A percentile compares a stretch with the other conserved stretches of the same genome.
Conservation (phyloP, 2,888 invertebrate species). For the Cephus runcator region DNA sequence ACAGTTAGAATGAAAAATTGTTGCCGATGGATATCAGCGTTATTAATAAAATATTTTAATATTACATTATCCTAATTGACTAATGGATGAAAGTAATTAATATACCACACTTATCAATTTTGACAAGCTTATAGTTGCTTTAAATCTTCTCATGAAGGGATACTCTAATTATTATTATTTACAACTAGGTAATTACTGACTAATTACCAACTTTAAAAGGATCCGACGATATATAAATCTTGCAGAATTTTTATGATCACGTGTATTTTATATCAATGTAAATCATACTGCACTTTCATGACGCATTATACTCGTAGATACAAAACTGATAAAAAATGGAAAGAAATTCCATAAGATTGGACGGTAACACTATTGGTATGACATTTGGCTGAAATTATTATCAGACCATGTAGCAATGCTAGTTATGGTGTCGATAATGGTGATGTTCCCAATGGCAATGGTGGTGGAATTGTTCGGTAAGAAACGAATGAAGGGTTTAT, state of each 20-base stretch:
- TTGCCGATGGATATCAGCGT: too few relatives aligned
- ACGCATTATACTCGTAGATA: not conserved
- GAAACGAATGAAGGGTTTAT: conserved; percentile 64
- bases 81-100: not conserved
- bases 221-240: not conserved
- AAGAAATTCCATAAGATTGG: not conserved
- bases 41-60: not conserved
- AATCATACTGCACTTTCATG: not conserved
- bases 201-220: not conserved
- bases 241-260: not conserved
- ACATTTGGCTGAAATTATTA: not conserved
- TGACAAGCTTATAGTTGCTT: not conserved
- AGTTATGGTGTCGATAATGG: not conserved
- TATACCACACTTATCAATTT: not conserved
- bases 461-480: conserved; percentile 50
- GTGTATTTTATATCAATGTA: not conserved
- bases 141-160: not conserved
- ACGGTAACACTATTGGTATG: not conserved
- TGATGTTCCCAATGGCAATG: not conserved
- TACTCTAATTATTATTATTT: not conserved
- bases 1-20: not conserved
- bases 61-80: not conserved
- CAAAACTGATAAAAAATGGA: not conserved
- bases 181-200: not conserved
- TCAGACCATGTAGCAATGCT: not conserved